phyloP scores from a whole-genome alignment of 2,888 invertebrate species.

The Drosophila phalerata region DNA sequence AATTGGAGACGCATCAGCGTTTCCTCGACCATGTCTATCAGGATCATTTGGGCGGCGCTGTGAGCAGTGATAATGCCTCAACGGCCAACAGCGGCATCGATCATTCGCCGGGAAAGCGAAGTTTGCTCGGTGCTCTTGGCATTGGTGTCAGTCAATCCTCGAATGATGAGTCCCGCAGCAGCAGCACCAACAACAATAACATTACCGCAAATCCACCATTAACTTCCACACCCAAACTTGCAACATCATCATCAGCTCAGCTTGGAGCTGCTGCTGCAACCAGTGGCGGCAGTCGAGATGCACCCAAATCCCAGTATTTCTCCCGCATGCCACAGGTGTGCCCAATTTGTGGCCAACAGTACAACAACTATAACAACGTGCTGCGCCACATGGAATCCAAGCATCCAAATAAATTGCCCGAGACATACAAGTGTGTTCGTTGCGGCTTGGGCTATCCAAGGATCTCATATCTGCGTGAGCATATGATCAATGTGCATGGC shows the following conservation, averaged over 20 bases:
- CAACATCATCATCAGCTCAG: neutral
- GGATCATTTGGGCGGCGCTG: constrained; percentile 80
- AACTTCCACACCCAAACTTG: constrained; percentile 62
- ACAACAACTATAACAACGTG: constrained; percentile 86
- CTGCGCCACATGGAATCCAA: constrained; percentile 86
- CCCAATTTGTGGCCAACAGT: constrained; percentile 85
- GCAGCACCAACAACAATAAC: constrained; percentile 45
- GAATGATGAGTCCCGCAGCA: constrained; percentile 79
- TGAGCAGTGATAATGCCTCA: constrained; percentile 61
- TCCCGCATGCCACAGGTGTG: constrained; percentile 85
- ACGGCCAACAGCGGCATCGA: constrained; percentile 61
- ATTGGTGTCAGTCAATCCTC: constrained; percentile 69
- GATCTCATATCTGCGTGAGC: constrained; percentile 85
- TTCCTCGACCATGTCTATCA: constrained; percentile 85
- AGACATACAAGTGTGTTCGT: constrained; percentile 85
- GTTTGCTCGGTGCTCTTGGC: constrained; percentile 59
- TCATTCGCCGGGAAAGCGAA: constrained; percentile 73
- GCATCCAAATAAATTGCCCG: constrained; percentile 85
- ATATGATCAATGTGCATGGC: constrained; percentile 84
- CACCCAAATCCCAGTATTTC: constrained; percentile 83
- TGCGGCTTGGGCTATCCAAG: constrained; percentile 85
- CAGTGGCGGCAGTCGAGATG: constrained; percentile 49
- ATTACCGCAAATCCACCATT: constrained; percentile 20
- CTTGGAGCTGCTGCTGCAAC: constrained; percentile 15
- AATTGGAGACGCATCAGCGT: constrained; percentile 84